These are phyloP conservation scores for Melinaea marsaeus DNA, from an alignment of 2,888 invertebrate species.

Conservation along the genomic window DNA sequence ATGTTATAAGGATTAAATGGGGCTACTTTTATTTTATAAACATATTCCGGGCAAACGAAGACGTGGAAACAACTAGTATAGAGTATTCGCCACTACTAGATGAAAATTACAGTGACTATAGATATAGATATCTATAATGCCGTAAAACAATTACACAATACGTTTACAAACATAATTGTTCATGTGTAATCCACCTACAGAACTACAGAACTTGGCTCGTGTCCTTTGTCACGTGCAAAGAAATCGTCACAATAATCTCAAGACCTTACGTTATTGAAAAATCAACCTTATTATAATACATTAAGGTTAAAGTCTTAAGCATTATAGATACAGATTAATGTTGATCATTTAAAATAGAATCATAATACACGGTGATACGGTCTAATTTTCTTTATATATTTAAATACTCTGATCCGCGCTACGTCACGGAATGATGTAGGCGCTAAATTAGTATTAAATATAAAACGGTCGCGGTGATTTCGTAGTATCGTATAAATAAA, in stretches of 20 bases:
- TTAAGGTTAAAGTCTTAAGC: not conserved
- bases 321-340: not conserved
- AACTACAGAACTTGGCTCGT: slow-evolving; percentile 27
- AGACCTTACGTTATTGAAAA: not conserved
- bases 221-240: slow-evolving; percentile 26
- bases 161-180: not conserved
- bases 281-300: slow-evolving; percentile 1
- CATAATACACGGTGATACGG: not conserved
- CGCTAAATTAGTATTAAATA: slow-evolving; percentile 28
- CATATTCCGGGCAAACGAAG: too few species aligned
- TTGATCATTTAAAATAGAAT: not conserved
- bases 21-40: too few species aligned
- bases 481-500: slow-evolving; percentile 28
- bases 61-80: too few species aligned
- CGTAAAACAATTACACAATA: not conserved
- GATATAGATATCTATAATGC: too few species aligned
- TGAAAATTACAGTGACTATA: too few species aligned
- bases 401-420: not conserved
- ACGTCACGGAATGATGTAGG: slow-evolving; percentile 32
- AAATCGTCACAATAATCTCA: slow-evolving; percentile 23
- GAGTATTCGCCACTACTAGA: too few species aligned
- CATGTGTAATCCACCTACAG: slow-evolving; percentile 19
- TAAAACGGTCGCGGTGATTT: slow-evolving; percentile 22
- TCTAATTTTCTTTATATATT: not conserved
- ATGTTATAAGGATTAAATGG: too few species aligned